phyloP scores from a whole-genome alignment of 2,888 invertebrate genomes.

The Ypsolopha scabrella region DNA sequence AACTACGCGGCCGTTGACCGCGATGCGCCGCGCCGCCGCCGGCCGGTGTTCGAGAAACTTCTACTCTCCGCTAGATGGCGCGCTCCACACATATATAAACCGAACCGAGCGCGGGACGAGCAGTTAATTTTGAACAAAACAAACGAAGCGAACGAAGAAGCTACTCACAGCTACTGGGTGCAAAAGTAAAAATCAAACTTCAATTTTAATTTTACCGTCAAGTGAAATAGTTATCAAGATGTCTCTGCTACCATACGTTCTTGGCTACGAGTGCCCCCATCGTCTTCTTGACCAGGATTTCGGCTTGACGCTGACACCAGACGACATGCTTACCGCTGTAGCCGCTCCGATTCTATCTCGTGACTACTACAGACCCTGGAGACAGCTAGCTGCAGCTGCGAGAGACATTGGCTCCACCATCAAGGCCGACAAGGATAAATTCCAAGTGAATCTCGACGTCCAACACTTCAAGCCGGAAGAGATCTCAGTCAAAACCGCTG shows the following conservation, averaged over 20 bases:
- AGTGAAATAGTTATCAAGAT: slow-evolving; percentile 11
- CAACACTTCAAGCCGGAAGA: slow-evolving; percentile 81
- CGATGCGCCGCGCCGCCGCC: no score
- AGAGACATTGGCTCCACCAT: slow-evolving; percentile 61
- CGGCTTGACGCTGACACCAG: slow-evolving; percentile 45
- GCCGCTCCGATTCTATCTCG: slow-evolving; percentile 27
- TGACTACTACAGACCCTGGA: slow-evolving; percentile 42
- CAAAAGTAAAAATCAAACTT: background rate
- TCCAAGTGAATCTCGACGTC: slow-evolving; percentile 77
- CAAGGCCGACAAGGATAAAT: slow-evolving; percentile 58
- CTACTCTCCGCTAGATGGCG: slow-evolving; percentile 29
- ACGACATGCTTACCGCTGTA: slow-evolving; percentile 40
- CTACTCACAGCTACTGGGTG: slow-evolving; percentile 3
- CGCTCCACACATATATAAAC: slow-evolving; percentile 25
- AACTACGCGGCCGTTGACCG: background rate
- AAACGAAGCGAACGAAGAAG: slow-evolving; percentile 3
- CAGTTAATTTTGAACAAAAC: background rate
- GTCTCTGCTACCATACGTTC: slow-evolving; percentile 30
- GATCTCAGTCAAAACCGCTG: slow-evolving; percentile 78
- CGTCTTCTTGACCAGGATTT: slow-evolving; percentile 53
- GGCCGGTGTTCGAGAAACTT: slow-evolving; percentile 13
- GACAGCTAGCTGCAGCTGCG: slow-evolving; percentile 39
- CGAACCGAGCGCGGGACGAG: slow-evolving; percentile 8
- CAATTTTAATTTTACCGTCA: background rate
- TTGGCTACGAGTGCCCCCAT: slow-evolving; percentile 30